These are phyloP conservation scores for Papilio aristodemus DNA, from an alignment of 1,140 invertebrate genomes.

Conservation along the genomic window DNA sequence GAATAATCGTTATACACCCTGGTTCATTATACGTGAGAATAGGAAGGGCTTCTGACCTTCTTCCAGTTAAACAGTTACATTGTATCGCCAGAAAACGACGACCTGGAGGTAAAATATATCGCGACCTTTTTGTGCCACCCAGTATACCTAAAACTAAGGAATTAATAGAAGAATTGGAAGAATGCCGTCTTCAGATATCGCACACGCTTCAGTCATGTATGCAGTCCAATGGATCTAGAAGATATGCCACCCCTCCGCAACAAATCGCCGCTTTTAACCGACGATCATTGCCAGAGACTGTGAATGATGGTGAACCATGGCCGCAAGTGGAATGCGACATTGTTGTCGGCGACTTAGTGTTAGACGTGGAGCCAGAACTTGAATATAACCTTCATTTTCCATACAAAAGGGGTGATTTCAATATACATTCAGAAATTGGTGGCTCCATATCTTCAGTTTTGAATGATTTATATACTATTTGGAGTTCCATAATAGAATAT, in stretches of 20 bases:
- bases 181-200: conserved; percentile 89
- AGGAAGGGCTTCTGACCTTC: conserved; percentile 92
- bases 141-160: conserved; percentile 83
- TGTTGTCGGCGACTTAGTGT: conserved; percentile 85
- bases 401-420: conserved; percentile 91
- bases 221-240: conserved; percentile 88
- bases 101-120: conserved; percentile 81
- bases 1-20: conserved; percentile 96
- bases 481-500: conserved; percentile 89
- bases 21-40: conserved; percentile 94
- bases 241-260: conserved; percentile 92
- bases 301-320: conserved; percentile 81
- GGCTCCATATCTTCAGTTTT: conserved; percentile 92
- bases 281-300: conserved; percentile 85
- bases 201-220: conserved; percentile 91
- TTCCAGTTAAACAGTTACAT: conserved; percentile 92
- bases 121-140: conserved; percentile 85
- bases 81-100: conserved; percentile 88
- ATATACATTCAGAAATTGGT: conserved; percentile 90
- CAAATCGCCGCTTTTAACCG: conserved; percentile 93
- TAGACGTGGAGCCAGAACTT: conserved; percentile 87
- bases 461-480: conserved; percentile 92
- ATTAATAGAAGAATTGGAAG: conserved; percentile 88
- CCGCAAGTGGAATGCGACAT: conserved; percentile 83
- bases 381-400: conserved; percentile 95